phyloP scores from a whole-genome alignment of 1,140 invertebrate genomes.

The Calosoma granatense region DNA sequence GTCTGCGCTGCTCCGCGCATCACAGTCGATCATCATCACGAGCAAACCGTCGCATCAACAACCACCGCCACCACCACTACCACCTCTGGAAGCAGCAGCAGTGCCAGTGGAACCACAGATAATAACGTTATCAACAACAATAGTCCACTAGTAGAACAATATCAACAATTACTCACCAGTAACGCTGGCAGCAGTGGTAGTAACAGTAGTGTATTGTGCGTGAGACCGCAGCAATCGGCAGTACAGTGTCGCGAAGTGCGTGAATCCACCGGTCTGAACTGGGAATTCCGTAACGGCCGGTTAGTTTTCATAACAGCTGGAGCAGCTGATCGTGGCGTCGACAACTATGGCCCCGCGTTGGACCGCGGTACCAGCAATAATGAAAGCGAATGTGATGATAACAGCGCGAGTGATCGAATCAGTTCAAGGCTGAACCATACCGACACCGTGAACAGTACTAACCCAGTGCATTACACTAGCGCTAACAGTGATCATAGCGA shows the following conservation, averaged over 20 bases:
- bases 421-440: not conserved
- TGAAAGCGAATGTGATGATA: not conserved
- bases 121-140: slow-evolving; percentile 8
- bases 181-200: slow-evolving; percentile 2
- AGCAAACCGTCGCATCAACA: not conserved
- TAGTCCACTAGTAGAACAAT: slow-evolving; percentile 9
- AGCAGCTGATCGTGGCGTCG: slow-evolving; percentile 10
- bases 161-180: slow-evolving; percentile 1
- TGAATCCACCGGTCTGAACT: slow-evolving; percentile 18
- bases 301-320: slow-evolving; percentile 23
- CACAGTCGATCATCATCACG: slow-evolving; percentile 13
- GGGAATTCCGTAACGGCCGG: slow-evolving; percentile 26
- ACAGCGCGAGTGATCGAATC: slow-evolving; percentile 7
- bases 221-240: not conserved
- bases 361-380: not conserved
- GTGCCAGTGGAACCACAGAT: slow-evolving; percentile 3
- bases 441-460: not conserved
- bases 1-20: slow-evolving; percentile 20
- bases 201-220: slow-evolving; percentile 2
- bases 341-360: slow-evolving; percentile 11
- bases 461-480: not conserved
- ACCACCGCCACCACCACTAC: not conserved
- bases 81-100: not conserved
- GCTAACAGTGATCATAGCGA: not conserved
- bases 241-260: not conserved